Conservation (phyloP, 2,113 vertebrate species). For the Menidia beryllina region DNA sequence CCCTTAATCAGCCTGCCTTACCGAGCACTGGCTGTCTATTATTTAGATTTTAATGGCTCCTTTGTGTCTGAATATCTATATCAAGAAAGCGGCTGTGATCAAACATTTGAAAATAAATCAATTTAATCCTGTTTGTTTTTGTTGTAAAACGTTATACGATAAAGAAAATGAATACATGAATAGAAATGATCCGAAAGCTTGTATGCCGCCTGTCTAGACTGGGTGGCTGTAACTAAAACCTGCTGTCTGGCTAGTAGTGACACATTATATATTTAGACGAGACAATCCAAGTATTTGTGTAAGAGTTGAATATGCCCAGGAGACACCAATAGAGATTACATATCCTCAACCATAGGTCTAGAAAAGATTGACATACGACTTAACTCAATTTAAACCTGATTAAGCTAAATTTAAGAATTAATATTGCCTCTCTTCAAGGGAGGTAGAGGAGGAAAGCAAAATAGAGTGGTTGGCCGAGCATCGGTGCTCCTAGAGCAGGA, state of each 20-base stretch:
- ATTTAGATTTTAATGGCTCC: conserved; percentile 10
- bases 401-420: conserved; percentile 82
- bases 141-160: conserved; percentile 15
- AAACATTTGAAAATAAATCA: not conserved
- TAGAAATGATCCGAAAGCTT: conserved; percentile 56
- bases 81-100: not conserved
- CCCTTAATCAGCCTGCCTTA: conserved; percentile 59
- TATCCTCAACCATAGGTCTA: conserved; percentile 79
- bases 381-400: conserved; percentile 83
- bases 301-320: conserved; percentile 81
- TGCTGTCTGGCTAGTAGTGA: conserved; percentile 77
- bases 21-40: conserved; percentile 24
- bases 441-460: conserved; percentile 32
- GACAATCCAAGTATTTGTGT: conserved; percentile 85
- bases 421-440: conserved; percentile 70
- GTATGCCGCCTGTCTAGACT: conserved; percentile 77
- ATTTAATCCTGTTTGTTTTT: conserved; percentile 12
- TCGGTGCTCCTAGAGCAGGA: conserved; percentile 44
- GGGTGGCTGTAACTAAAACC: conserved; percentile 75
- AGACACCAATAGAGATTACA: conserved; percentile 77
- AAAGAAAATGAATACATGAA: conserved; percentile 55
- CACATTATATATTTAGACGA: conserved; percentile 81
- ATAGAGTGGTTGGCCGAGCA: conserved; percentile 58
- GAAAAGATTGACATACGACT: conserved; percentile 80
- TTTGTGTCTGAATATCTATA: conserved; percentile 27